Evolutionary conservation across 2,113 vertebrate genomes (phyloP).

Genomic region (Myodes glareolus): DNA sequence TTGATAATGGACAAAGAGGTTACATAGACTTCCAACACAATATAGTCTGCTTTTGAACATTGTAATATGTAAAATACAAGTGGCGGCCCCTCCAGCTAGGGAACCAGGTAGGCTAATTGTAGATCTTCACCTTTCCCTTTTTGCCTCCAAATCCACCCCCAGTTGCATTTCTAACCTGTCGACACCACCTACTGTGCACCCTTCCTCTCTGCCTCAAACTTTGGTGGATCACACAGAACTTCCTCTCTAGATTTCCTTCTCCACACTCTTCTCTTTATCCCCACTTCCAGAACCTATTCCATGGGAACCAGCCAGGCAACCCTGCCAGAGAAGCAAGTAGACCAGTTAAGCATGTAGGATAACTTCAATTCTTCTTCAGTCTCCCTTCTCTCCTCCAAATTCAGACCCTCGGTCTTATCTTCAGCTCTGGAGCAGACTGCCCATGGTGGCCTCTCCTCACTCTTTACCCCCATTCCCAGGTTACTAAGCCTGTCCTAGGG

Average conservation of each 20-base stretch:
- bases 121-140: background rate
- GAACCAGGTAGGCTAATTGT: background rate
- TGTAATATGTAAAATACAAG: background rate
- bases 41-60: background rate
- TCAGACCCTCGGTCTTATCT: background rate
- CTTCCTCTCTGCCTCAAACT: background rate
- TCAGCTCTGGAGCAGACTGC: background rate
- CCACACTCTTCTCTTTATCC: background rate
- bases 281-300: accelerated
- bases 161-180: too few species aligned
- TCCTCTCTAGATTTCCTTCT: background rate
- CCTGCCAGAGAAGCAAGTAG: background rate
- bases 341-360: too few species aligned
- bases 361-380: background rate
- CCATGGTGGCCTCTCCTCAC: background rate
- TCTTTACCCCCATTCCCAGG: background rate
- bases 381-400: background rate
- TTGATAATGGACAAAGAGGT: conserved; percentile 17
- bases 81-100: background rate
- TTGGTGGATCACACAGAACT: too few species aligned
- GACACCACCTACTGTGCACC: background rate
- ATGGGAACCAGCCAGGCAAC: background rate
- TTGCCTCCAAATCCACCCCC: background rate
- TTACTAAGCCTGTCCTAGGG: background rate
- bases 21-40: background rate